A percentile compares a stretch with the other conserved stretches of the same genome.
Evolutionary conservation across 2,113 vertebrate species (phyloP).

Genomic region (Solea senegalensis): DNA sequence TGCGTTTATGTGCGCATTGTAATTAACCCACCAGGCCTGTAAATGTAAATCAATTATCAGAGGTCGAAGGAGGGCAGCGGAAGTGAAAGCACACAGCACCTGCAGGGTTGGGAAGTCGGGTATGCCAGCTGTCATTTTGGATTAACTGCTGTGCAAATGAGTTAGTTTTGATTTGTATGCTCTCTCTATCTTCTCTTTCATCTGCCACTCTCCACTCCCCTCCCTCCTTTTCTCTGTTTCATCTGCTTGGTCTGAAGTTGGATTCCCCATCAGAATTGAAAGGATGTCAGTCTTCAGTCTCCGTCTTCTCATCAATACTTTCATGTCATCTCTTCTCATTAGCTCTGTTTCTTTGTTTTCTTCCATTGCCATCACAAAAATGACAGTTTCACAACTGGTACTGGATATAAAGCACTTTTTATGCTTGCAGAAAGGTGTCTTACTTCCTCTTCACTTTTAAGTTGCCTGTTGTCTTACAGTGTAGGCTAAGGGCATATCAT

Average conservation of each 20-base stretch:
- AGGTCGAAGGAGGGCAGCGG: conserved; percentile 4
- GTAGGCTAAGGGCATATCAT: neutral
- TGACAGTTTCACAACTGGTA: neutral
- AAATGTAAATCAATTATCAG: conserved; percentile 44
- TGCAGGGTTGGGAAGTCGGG: neutral
- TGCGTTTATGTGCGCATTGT: conserved; percentile 3
- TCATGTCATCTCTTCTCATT: conserved; percentile 38
- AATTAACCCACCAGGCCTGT: neutral
- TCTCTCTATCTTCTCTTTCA: conserved; percentile 26
- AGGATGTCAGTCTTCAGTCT: conserved; percentile 31
- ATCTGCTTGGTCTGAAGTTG: conserved; percentile 37
- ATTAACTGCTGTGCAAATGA: conserved; percentile 10
- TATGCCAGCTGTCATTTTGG: conserved; percentile 17
- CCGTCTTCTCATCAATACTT: conserved; percentile 34
- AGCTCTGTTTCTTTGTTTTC: conserved; percentile 28
- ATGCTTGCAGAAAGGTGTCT: neutral
- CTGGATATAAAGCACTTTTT: neutral
- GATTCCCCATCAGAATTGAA: conserved; percentile 40
- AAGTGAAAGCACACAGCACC: conserved; percentile 17
- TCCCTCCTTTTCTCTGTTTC: conserved; percentile 15
- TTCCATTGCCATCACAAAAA: neutral
- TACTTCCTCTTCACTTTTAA: neutral
- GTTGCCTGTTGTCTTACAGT: neutral
- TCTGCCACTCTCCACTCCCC: conserved; percentile 5
- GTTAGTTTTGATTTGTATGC: conserved; percentile 6